phyloP scores from a whole-genome alignment of 2,888 invertebrate genomes.

The Seladonia tumulorum region DNA sequence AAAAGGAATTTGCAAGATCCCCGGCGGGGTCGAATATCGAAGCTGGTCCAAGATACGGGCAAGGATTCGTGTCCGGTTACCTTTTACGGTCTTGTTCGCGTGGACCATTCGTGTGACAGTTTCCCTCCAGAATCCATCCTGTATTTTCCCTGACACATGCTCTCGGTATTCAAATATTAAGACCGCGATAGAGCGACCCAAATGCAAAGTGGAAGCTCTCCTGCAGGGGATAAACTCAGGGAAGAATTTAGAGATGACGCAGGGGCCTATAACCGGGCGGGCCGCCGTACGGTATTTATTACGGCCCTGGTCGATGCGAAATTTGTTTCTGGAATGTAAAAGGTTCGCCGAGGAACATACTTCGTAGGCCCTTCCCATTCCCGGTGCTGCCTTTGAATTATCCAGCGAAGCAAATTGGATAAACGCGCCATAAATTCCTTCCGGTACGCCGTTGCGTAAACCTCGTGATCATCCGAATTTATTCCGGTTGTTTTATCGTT shows the following conservation, averaged over 20 bases:
- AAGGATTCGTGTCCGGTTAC: conserved; percentile 2
- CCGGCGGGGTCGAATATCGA: background rate
- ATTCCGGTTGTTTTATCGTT: background rate
- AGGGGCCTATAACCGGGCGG: too few species aligned
- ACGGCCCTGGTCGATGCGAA: background rate
- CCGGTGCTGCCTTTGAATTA: background rate
- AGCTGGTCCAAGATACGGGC: background rate
- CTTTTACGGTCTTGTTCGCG: background rate
- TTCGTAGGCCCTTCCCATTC: background rate
- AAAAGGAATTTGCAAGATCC: background rate
- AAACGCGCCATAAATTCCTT: background rate
- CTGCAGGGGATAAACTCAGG: background rate
- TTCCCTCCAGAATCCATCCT: background rate
- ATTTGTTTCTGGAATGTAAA: background rate
- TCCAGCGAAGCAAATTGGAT: background rate
- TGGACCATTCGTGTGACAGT: conserved; percentile 19
- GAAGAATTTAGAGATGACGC: background rate
- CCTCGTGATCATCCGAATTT: background rate
- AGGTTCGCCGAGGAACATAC: background rate
- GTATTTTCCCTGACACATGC: conserved; percentile 27
- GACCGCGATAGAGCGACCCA: background rate
- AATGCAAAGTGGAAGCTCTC: background rate
- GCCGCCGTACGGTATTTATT: conserved; percentile 1
- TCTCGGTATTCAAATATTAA: conserved; percentile 36
- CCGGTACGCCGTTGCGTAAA: background rate